A percentile compares a stretch with the other conserved stretches of the same genome.
Conservation (phyloP, 2,888 invertebrate genomes). For the Tipula unca region DNA sequence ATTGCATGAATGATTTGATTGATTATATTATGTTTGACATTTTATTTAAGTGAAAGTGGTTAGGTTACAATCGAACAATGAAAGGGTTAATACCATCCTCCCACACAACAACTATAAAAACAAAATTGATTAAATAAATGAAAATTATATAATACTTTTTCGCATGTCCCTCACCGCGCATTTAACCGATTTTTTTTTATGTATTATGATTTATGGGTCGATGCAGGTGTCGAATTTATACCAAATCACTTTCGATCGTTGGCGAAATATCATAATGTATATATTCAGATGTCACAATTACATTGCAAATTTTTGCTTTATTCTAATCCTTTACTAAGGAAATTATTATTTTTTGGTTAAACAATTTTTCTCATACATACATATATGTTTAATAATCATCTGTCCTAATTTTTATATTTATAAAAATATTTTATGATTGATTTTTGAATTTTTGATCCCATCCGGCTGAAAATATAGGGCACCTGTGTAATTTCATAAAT, state of each 20-base stretch:
- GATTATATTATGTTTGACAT: not conserved
- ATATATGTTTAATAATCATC: not conserved
- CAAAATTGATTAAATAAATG: not conserved
- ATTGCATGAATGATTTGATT: slow-evolving; percentile 8
- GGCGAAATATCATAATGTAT: not conserved
- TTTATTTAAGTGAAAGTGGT: not conserved
- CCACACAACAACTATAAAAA: not conserved
- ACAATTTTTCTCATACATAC: not conserved
- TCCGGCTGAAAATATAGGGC: slow-evolving; percentile 15
- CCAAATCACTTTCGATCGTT: not conserved
- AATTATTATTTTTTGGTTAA: not conserved
- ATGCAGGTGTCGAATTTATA: not conserved
- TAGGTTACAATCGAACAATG: not conserved
- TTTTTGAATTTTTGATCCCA: slow-evolving; percentile 17
- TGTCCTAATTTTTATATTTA: slow-evolving; percentile 14
- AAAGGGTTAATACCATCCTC: not conserved
- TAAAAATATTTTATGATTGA: slow-evolving; percentile 1
- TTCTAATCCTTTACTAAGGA: not conserved
- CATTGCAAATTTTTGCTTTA: not conserved
- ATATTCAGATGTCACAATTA: slow-evolving; percentile 17
- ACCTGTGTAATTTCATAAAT: slow-evolving; percentile 15
- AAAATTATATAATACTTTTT: not conserved
- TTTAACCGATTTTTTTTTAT: not conserved
- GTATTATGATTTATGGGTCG: not conserved
- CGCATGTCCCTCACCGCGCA: not conserved